A percentile compares a stretch with the other conserved stretches of the same genome.
Conservation (phyloP, 2,888 invertebrate genomes). For the Alitta virens region DNA sequence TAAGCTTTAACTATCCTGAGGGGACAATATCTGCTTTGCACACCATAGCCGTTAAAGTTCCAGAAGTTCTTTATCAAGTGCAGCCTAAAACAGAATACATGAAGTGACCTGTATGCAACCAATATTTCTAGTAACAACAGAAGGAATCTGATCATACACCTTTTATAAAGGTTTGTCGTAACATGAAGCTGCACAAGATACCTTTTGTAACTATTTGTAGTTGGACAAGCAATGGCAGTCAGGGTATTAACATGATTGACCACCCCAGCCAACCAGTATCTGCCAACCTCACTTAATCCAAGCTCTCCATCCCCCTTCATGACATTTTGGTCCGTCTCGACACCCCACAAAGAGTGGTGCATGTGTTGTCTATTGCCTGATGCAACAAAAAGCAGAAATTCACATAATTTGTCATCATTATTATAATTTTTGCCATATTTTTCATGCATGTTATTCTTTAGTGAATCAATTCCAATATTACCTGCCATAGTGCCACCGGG, state of each 20-base stretch:
- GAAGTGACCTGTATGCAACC: too few species aligned
- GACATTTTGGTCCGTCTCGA: constrained; percentile 20
- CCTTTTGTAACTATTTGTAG: constrained; percentile 39
- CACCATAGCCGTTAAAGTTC: too few species aligned
- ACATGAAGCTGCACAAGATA: background rate
- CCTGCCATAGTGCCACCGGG: too few species aligned
- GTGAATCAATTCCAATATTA: too few species aligned
- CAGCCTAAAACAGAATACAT: too few species aligned
- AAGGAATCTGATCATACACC: too few species aligned
- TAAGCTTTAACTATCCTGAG: too few species aligned
- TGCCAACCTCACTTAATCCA: constrained; percentile 25
- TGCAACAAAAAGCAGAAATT: background rate
- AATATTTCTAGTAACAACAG: too few species aligned
- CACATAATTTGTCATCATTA: background rate
- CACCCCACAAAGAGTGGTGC: constrained; percentile 32
- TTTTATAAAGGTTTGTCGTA: too few species aligned
- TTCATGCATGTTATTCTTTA: too few species aligned
- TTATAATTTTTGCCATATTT: background rate
- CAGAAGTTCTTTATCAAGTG: too few species aligned
- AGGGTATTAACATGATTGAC: constrained; percentile 29
- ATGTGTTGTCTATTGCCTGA: constrained; percentile 34
- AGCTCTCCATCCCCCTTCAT: constrained; percentile 22
- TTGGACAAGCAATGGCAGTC: constrained; percentile 35
- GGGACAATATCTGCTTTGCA: too few species aligned
- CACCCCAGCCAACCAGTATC: constrained; percentile 35